phyloP scores from a whole-genome alignment of 2,113 vertebrate genomes.

The Noturus placidus region DNA sequence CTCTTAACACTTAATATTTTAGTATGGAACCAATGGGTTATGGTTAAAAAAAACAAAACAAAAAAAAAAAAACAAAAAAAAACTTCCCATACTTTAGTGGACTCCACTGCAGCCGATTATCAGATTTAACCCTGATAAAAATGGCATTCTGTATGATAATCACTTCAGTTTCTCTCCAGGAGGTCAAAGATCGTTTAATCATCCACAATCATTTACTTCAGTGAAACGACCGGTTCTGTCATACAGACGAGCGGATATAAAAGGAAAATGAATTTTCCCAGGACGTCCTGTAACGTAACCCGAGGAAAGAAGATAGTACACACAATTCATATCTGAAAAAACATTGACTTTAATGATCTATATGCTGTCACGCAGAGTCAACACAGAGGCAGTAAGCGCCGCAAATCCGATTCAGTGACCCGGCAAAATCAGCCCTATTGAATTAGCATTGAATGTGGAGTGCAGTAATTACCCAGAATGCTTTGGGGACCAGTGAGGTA shows the following conservation, averaged over 20 bases:
- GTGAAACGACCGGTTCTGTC: neutral
- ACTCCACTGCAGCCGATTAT: neutral
- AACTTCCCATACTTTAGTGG: neutral
- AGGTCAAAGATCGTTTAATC: neutral
- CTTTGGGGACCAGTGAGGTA: neutral
- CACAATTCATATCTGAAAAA: slow-evolving; percentile 14
- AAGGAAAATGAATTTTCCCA: slow-evolving; percentile 14
- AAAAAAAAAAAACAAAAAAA: neutral
- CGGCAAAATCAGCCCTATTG: neutral
- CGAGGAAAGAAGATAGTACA: neutral
- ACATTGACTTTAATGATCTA: slow-evolving; percentile 22
- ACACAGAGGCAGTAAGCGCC: neutral
- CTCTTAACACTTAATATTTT: neutral
- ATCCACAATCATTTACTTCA: neutral
- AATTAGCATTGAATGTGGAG: slow-evolving; percentile 34
- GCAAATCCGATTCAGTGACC: neutral
- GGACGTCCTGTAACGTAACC: slow-evolving; percentile 12
- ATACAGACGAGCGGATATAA: slow-evolving; percentile 1
- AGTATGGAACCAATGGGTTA: neutral
- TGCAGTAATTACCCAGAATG: slow-evolving; percentile 19
- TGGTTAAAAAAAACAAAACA: neutral
- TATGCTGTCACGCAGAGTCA: slow-evolving; percentile 17
- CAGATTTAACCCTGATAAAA: neutral
- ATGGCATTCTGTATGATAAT: neutral
- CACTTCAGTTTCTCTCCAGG: neutral